Evolutionary conservation across 2,113 vertebrate genomes (phyloP).

Genomic region (Aleadryas rufinucha): DNA sequence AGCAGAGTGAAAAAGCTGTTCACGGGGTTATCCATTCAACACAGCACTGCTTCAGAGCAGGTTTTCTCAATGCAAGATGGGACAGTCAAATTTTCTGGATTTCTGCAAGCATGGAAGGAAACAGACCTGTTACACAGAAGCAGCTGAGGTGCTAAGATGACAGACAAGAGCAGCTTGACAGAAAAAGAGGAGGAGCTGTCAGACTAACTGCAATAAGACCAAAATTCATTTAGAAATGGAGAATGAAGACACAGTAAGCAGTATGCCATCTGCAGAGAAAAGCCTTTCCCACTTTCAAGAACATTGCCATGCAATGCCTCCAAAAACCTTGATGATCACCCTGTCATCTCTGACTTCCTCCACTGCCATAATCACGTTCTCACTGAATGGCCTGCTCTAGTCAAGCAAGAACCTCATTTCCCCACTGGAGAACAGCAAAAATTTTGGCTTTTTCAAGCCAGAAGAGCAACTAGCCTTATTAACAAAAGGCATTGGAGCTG

Average conservation of each 20-base stretch:
- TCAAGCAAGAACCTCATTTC: not conserved
- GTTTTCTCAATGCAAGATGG: slow-evolving; percentile 2
- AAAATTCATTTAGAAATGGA: slow-evolving; percentile 9
- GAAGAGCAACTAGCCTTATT: not conserved
- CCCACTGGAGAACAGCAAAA: not conserved
- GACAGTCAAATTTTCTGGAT: slow-evolving; percentile 4
- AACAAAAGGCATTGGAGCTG: not conserved
- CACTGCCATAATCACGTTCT: not conserved
- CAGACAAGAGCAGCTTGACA: slow-evolving; percentile 34
- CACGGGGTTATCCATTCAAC: not conserved
- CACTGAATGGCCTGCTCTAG: not conserved
- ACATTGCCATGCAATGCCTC: not conserved
- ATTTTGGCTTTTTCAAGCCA: not conserved
- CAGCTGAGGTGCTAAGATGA: slow-evolving; percentile 53
- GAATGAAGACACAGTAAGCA: not conserved
- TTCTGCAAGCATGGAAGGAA: slow-evolving; percentile 13
- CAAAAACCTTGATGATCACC: not conserved
- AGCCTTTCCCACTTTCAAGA: not conserved
- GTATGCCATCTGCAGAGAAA: not conserved
- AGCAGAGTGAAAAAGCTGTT: not conserved
- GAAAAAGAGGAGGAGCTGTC: slow-evolving; percentile 44
- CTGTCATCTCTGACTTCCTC: not conserved
- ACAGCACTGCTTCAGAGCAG: not conserved
- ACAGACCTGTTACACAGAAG: slow-evolving; percentile 54
- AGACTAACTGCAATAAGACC: slow-evolving; percentile 11